These are phyloP conservation scores for Nasonovia ribisnigri DNA, from an alignment of 2,888 invertebrate species.

Conservation along the genomic window DNA sequence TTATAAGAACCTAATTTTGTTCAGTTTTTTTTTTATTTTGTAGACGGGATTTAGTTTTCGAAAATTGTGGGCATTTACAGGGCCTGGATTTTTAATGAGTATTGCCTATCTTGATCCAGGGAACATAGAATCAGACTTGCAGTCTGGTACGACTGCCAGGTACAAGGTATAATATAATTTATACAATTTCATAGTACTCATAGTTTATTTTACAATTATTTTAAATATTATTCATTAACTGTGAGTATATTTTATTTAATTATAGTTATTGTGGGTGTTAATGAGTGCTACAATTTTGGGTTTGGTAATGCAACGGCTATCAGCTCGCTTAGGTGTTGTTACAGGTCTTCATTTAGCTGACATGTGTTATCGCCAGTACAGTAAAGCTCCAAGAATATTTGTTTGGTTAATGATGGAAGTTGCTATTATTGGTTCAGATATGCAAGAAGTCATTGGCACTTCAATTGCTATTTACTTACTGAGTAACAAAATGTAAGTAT, in stretches of 20 bases:
- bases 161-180: slow-evolving; percentile 76
- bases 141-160: slow-evolving; percentile 84
- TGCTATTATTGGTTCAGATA: slow-evolving; percentile 91
- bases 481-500: slow-evolving; percentile 80
- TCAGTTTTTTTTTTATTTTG: slow-evolving; percentile 67
- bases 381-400: slow-evolving; percentile 79
- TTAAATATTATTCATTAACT: neutral
- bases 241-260: slow-evolving; percentile 46
- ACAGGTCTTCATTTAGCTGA: slow-evolving; percentile 88
- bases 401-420: slow-evolving; percentile 94
- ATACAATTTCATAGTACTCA: neutral
- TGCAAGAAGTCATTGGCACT: slow-evolving; percentile 94
- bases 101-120: slow-evolving; percentile 94
- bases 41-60: slow-evolving; percentile 82
- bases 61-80: slow-evolving; percentile 92
- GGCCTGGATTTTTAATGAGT: slow-evolving; percentile 93
- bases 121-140: slow-evolving; percentile 91
- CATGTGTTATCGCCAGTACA: slow-evolving; percentile 84
- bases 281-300: slow-evolving; percentile 86
- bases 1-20: neutral
- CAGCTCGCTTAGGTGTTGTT: slow-evolving; percentile 85
- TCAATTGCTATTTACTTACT: slow-evolving; percentile 88
- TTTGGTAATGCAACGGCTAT: slow-evolving; percentile 86
- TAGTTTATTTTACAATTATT: neutral
- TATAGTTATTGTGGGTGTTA: slow-evolving; percentile 86